These are phyloP conservation scores for Acrocyrtus sp. DNA, from an alignment of 2,888 invertebrate genomes.

Conservation along the genomic window DNA sequence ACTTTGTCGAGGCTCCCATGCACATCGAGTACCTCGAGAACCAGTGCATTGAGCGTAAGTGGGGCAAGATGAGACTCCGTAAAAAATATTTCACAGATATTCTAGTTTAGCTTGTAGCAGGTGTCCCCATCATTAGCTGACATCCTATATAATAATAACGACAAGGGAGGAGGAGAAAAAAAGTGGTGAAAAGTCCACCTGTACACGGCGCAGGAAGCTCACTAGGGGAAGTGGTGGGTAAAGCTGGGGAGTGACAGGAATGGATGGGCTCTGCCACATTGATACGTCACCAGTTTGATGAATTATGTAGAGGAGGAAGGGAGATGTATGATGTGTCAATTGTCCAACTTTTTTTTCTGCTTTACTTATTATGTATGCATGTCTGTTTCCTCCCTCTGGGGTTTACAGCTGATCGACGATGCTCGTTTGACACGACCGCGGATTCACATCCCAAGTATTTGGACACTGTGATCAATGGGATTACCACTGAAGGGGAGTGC, in stretches of 20 bases:
- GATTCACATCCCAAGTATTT: conserved; percentile 66
- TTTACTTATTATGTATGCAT: neutral
- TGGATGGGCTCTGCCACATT: no score
- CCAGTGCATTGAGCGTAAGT: conserved; percentile 69
- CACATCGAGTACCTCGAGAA: conserved; percentile 70
- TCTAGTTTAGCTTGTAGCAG: neutral
- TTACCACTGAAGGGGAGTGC: conserved; percentile 66
- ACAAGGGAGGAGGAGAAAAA: no score
- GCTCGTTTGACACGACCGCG: conserved; percentile 64
- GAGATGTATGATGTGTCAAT: neutral
- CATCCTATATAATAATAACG: no score
- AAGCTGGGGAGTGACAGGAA: neutral
- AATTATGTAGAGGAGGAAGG: neutral
- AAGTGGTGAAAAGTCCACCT: neutral
- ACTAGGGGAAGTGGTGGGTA: neutral
- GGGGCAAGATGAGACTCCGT: neutral
- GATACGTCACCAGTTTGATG: no score
- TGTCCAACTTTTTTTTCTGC: neutral
- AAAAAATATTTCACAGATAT: neutral
- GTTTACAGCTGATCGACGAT: conserved; percentile 63
- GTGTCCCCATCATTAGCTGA: no score
- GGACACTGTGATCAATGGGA: conserved; percentile 65
- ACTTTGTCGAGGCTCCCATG: conserved; percentile 66
- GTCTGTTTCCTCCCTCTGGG: neutral
- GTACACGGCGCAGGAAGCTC: neutral